These are phyloP conservation scores for Dipodomys spectabilis DNA, from an alignment of 2,113 vertebrate species.

Conservation along the genomic window DNA sequence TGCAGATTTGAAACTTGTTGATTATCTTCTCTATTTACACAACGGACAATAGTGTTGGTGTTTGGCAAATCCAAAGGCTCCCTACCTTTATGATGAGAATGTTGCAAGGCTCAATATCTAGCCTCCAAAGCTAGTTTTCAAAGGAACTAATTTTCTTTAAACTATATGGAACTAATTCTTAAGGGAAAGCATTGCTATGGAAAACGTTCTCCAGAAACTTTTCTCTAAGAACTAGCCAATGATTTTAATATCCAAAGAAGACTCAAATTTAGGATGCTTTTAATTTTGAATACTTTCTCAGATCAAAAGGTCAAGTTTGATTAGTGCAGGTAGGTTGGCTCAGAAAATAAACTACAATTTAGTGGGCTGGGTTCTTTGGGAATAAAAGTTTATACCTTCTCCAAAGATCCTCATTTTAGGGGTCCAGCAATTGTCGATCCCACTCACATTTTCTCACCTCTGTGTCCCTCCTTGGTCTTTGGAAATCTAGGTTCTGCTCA, in stretches of 20 bases:
- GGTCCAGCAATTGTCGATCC: background rate
- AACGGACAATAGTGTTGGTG: background rate
- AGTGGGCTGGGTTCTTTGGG: background rate
- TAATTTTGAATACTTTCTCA: background rate
- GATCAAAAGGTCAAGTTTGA: background rate
- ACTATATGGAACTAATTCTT: background rate
- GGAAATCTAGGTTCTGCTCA: background rate
- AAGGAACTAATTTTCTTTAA: conserved; percentile 45
- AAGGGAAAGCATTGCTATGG: background rate
- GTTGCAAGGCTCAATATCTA: background rate
- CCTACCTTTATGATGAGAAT: background rate
- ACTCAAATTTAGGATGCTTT: conserved; percentile 3
- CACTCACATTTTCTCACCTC: background rate
- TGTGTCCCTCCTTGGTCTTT: background rate
- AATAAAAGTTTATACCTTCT: conserved; percentile 11
- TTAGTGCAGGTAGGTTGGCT: background rate
- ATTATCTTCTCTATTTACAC: conserved; percentile 27
- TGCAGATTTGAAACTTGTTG: background rate
- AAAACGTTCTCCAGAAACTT: background rate
- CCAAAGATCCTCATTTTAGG: background rate
- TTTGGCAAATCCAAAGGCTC: background rate
- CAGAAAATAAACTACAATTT: background rate
- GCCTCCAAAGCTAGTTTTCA: background rate
- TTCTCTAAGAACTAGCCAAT: background rate
- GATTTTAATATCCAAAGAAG: conserved; percentile 32